Percentiles rank a stretch among this genome's conserved stretches.
phyloP scores from a whole-genome alignment of 2,888 invertebrate genomes.

The Hydraecia micacea region DNA sequence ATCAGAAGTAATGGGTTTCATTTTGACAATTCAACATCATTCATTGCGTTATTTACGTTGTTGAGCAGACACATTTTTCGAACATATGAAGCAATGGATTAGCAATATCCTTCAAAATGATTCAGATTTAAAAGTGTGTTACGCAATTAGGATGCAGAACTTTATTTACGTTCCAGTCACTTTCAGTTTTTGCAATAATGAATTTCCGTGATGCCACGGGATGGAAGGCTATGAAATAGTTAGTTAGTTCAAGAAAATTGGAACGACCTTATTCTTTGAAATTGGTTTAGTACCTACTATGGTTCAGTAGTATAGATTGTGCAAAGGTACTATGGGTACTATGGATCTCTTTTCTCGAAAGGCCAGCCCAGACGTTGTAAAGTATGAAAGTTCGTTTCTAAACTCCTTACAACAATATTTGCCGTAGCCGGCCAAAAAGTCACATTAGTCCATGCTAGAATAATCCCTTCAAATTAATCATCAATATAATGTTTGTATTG shows the following conservation, averaged over 20 bases:
- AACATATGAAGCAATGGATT: too few relatives aligned
- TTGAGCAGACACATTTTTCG: too few relatives aligned
- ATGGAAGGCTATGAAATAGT: not conserved
- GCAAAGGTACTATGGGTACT: not conserved
- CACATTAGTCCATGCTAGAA: too few relatives aligned
- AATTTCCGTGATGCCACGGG: not conserved
- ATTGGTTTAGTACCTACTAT: not conserved
- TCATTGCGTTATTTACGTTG: too few relatives aligned
- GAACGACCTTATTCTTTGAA: not conserved
- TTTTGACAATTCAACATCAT: too few relatives aligned
- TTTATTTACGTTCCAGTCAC: not conserved
- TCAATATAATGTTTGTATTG: slow-evolving; percentile 37
- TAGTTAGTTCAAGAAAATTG: not conserved
- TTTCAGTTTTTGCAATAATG: not conserved
- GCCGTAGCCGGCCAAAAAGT: not conserved
- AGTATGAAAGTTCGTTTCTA: not conserved
- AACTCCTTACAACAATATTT: not conserved
- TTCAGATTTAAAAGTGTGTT: too few relatives aligned
- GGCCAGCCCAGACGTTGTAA: not conserved
- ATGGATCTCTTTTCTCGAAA: not conserved
- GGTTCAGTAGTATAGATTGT: not conserved
- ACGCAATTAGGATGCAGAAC: too few relatives aligned
- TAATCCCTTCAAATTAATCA: not conserved
- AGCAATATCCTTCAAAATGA: too few relatives aligned
- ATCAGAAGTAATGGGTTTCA: too few relatives aligned